Percentiles rank a stretch among this genome's conserved stretches.
These are phyloP conservation scores for Sebastes paucispinis DNA, from an alignment of 2,797 vertebrate species.

Conservation along the genomic window DNA sequence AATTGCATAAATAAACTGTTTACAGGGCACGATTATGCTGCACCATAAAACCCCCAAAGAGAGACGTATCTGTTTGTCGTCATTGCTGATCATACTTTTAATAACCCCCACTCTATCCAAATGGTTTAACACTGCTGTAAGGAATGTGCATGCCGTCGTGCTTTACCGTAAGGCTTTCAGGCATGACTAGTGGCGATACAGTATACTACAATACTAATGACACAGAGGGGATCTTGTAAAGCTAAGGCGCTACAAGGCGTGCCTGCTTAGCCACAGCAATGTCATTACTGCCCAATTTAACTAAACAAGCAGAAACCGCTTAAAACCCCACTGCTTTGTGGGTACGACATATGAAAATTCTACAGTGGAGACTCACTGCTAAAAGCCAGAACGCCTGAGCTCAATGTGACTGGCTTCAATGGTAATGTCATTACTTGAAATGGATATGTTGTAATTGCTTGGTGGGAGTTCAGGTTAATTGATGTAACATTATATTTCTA, in stretches of 20 bases:
- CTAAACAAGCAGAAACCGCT: conserved; percentile 24
- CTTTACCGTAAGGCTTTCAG: conserved; percentile 13
- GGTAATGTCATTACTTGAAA: conserved; percentile 34
- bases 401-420: conserved; percentile 6
- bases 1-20: conserved; percentile 68
- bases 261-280: conserved; percentile 22
- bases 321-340: conserved; percentile 25
- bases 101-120: conserved; percentile 1
- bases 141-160: conserved; percentile 4
- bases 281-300: conserved; percentile 22
- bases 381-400: conserved; percentile 7
- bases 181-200: conserved; percentile 11
- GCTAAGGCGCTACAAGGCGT: not conserved
- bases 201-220: conserved; percentile 25
- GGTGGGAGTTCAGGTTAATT: conserved; percentile 40
- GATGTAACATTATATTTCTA: conserved; percentile 32
- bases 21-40: conserved; percentile 44
- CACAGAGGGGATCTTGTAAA: conserved; percentile 45
- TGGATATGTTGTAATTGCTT: conserved; percentile 31
- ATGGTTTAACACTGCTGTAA: conserved; percentile 13
- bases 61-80: conserved; percentile 24
- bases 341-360: conserved; percentile 8
- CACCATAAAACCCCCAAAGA: conserved; percentile 26
- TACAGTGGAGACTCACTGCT: not conserved
- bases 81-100: conserved; percentile 14